Percentiles rank a stretch among this genome's conserved stretches.
Conservation (phyloP, 2,888 invertebrate genomes). For the Macrophya annulata region DNA sequence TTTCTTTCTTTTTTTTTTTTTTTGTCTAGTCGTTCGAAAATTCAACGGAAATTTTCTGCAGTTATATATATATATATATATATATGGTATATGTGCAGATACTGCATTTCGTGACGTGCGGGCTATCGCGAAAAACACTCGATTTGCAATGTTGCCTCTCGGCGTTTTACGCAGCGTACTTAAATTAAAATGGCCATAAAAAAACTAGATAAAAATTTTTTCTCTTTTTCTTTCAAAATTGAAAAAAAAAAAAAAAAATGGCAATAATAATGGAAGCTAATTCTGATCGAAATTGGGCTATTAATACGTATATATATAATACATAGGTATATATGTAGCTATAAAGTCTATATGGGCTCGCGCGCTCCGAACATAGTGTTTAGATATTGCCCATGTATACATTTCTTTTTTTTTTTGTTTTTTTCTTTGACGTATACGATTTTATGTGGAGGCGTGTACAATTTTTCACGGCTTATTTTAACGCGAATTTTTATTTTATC, state of each 20-base stretch:
- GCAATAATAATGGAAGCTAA: not conserved
- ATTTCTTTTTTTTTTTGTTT: too few relatives aligned
- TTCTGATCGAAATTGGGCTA: not conserved
- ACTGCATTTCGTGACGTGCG: not conserved
- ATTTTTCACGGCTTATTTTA: not conserved
- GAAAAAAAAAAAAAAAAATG: not conserved
- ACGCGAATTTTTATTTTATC: not conserved
- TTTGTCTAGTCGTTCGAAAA: too few relatives aligned
- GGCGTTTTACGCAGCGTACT: conserved; percentile 3
- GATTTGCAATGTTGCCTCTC: not conserved
- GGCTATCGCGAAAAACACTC: not conserved
- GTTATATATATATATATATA: too few relatives aligned
- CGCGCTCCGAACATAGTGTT: not conserved
- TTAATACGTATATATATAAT: not conserved
- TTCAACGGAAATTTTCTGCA: too few relatives aligned
- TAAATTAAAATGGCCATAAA: not conserved
- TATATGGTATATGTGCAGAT: not conserved
- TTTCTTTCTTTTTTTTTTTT: too few relatives aligned
- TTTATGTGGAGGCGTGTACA: not conserved
- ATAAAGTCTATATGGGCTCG: not conserved
- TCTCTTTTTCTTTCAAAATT: too few relatives aligned
- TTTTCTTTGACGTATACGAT: not conserved
- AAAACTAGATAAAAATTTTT: not conserved
- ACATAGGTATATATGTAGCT: not conserved
- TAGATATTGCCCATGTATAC: not conserved